Percentiles rank a stretch among this genome's conserved stretches.
Evolutionary conservation across 2,113 vertebrate species (phyloP).

Genomic region (Typhlomys cinereus): DNA sequence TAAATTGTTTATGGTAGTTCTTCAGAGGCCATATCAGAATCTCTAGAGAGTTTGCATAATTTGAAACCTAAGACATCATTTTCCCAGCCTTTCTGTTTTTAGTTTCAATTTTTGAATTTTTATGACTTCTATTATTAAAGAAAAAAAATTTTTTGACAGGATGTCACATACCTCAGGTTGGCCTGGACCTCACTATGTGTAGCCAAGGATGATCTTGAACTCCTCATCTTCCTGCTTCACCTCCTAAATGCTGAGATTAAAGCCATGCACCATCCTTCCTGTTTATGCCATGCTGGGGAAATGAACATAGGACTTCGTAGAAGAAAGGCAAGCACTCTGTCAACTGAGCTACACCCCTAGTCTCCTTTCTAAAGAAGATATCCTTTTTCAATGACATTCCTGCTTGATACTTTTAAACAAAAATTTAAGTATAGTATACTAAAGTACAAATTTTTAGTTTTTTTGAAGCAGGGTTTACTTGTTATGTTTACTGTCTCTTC

Average conservation of each 20-base stretch:
- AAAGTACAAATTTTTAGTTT: too few species aligned
- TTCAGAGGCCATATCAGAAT: constrained; percentile 59
- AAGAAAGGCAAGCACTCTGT: background rate
- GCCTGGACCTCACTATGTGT: background rate
- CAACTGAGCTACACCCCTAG: background rate
- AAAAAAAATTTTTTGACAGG: background rate
- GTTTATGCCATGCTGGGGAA: background rate
- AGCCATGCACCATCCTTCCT: background rate
- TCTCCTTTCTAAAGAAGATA: too few species aligned
- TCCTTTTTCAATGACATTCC: too few species aligned
- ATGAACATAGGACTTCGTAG: background rate
- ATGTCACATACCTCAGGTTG: background rate
- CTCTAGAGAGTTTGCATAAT: constrained; percentile 49
- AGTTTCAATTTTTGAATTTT: constrained; percentile 44
- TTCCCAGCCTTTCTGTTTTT: constrained; percentile 32
- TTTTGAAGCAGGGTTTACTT: too few species aligned
- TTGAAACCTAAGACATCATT: constrained; percentile 44
- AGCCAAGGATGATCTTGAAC: background rate
- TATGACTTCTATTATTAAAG: constrained; percentile 57
- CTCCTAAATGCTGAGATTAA: background rate
- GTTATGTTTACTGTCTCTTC: too few species aligned
- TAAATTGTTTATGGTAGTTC: constrained; percentile 2
- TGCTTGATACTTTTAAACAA: too few species aligned
- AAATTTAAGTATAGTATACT: too few species aligned
- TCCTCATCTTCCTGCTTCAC: background rate